Conservation (phyloP, 2,888 invertebrate genomes). For the Platycheirus rosarum region DNA sequence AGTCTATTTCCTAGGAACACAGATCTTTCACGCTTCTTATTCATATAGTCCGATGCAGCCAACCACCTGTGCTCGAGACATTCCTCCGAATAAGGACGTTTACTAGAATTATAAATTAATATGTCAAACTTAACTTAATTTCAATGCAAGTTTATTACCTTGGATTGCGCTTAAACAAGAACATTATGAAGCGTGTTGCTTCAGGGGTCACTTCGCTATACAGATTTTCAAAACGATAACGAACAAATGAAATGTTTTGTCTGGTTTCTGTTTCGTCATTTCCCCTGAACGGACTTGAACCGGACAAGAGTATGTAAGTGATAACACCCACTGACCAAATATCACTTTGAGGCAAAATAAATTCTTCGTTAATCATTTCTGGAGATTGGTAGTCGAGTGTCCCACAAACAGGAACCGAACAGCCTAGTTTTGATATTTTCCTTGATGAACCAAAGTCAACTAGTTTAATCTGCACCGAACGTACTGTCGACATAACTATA, state of each 20-base stretch:
- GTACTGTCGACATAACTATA: conserved; percentile 93
- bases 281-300: conserved; percentile 95
- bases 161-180: conserved; percentile 96
- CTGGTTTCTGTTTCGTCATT: conserved; percentile 91
- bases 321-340: conserved; percentile 98
- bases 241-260: conserved; percentile 95
- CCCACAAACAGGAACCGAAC: conserved; percentile 86
- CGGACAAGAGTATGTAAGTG: conserved; percentile 95
- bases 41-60: conserved; percentile 95
- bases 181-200: conserved; percentile 96
- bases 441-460: conserved; percentile 96
- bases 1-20: conserved; percentile 92
- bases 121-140: conserved; percentile 1
- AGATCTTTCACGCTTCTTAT: conserved; percentile 94
- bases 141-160: conserved; percentile 84
- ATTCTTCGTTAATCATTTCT: conserved; percentile 93
- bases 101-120: conserved; percentile 84
- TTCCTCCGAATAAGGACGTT: conserved; percentile 96
- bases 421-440: conserved; percentile 90
- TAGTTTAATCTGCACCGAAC: conserved; percentile 93
- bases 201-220: conserved; percentile 97
- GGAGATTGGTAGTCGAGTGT: conserved; percentile 92
- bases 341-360: conserved; percentile 94
- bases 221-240: conserved; percentile 96
- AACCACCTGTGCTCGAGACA: conserved; percentile 98